Base-by-base conservation (phyloP, 2,113 vertebrate species). In the Montifringilla adamsi region DNA sequence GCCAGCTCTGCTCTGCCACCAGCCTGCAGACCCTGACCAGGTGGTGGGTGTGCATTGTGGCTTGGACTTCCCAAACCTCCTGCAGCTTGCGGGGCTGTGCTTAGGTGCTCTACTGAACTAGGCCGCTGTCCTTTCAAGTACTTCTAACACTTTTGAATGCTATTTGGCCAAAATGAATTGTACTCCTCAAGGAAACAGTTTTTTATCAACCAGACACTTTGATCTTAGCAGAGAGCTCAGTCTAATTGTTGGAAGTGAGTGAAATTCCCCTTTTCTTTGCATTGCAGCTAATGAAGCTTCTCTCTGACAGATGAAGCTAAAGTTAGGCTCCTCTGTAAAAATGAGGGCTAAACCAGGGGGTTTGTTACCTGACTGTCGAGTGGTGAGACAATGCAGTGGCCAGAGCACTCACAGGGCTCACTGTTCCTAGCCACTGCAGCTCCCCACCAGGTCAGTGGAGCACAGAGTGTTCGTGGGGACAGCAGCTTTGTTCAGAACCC, bases 11-110 rank as follows among this genome's bases (percentile, higher is more conserved):
- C 47, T 67, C 27, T 72, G 39, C 39, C 28, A 37, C 24, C 2
- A 1, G 12, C 13, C 39, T 33, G 12, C 33, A 75, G 49, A 24
- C 6, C 7, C 33, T 0, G 8, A 10, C 26, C 1, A 1, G 16
- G 27, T 31, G 11, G 5, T 37, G 60, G 21, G 4, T 75, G 37
- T 3, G 2, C 9, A 3, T 5, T 1, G 1, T 15, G 31, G 19
- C 37, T 56, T 1, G 1, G 39, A 6, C 6, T 79, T 58, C 67
- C 35, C 53, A 64, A 55, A 73, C 11, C 27, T 59, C 31, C 17
- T 2, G 11, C 60, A 53, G 46, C n/a, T 85, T 23, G 43, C 10
- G 4, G 4, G 13, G 4, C 15, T 72, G n/a, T 44, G 39, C 28
- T 56, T 50, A n/a, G 15, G 21, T 7, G 13, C 37, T 76, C 84